phyloP scores from a whole-genome alignment of 2,113 vertebrate genomes.

The Oophaga pumilio region DNA sequence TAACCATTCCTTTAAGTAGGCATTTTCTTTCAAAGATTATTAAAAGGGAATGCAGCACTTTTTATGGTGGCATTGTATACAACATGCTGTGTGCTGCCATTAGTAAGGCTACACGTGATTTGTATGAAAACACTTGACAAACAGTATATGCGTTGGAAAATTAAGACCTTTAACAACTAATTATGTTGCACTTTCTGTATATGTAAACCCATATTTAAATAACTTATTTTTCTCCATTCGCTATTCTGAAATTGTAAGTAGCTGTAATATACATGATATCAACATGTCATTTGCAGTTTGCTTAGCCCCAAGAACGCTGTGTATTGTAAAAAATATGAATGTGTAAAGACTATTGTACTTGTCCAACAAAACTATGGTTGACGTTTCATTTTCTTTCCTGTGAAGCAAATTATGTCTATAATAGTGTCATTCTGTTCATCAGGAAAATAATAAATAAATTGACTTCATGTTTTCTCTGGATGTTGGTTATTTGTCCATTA shows the following conservation, averaged over 20 bases:
- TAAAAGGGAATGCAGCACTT: constrained; percentile 28
- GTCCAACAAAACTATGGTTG: constrained; percentile 88
- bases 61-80: constrained; percentile 2
- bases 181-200: constrained; percentile 98
- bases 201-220: constrained; percentile 99
- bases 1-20: neutral
- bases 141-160: constrained; percentile 65
- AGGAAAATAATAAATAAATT: constrained; percentile 81
- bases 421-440: constrained; percentile 88
- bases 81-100: neutral
- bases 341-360: constrained; percentile 95
- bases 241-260: constrained; percentile 96
- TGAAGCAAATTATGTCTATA: constrained; percentile 94
- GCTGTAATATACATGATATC: constrained; percentile 95
- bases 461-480: constrained; percentile 64
- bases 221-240: constrained; percentile 97
- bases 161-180: constrained; percentile 80
- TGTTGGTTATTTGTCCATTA: neutral
- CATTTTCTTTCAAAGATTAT: constrained; percentile 10
- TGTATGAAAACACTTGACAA: constrained; percentile 57
- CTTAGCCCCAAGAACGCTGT: constrained; percentile 85
- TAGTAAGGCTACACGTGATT: neutral
- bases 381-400: constrained; percentile 78
- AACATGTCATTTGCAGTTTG: constrained; percentile 85
- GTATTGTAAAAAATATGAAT: constrained; percentile 87